Conservation (phyloP, 2,888 invertebrate genomes). For the Spilarctia lutea region DNA sequence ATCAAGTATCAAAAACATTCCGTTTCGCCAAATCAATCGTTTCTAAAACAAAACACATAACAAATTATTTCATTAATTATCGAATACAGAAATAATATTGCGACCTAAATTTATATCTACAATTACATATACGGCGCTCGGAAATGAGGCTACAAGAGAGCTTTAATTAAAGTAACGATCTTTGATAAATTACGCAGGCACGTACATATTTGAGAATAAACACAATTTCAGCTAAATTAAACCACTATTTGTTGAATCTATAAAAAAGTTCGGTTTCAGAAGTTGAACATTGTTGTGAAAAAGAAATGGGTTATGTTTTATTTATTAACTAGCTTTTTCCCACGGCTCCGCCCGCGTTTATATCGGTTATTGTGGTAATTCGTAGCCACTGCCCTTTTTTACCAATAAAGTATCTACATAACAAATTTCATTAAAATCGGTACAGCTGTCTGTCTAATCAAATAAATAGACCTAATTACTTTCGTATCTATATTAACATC, state of each 20-base stretch:
- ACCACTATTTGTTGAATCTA: conserved; percentile 27
- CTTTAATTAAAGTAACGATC: conserved; percentile 42
- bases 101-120: conserved; percentile 1
- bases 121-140: conserved; percentile 14
- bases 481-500: too few species aligned
- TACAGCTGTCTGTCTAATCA: too few species aligned
- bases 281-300: conserved; percentile 28
- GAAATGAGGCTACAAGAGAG: conserved; percentile 29
- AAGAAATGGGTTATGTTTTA: too few species aligned
- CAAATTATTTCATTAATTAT: conserved; percentile 4
- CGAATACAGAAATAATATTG: background rate
- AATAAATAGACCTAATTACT: too few species aligned
- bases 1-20: background rate
- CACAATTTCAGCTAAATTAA: conserved; percentile 6
- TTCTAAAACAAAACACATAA: conserved; percentile 7
- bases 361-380: too few species aligned
- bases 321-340: too few species aligned
- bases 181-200: conserved; percentile 27
- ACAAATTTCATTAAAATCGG: too few species aligned
- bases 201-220: conserved; percentile 39
- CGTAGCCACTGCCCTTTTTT: too few species aligned
- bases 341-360: too few species aligned
- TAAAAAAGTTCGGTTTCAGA: background rate
- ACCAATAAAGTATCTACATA: too few species aligned
- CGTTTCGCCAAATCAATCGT: conserved; percentile 15